Conservation (phyloP, 2,888 invertebrate species). For the Priocnemis perturbator region DNA sequence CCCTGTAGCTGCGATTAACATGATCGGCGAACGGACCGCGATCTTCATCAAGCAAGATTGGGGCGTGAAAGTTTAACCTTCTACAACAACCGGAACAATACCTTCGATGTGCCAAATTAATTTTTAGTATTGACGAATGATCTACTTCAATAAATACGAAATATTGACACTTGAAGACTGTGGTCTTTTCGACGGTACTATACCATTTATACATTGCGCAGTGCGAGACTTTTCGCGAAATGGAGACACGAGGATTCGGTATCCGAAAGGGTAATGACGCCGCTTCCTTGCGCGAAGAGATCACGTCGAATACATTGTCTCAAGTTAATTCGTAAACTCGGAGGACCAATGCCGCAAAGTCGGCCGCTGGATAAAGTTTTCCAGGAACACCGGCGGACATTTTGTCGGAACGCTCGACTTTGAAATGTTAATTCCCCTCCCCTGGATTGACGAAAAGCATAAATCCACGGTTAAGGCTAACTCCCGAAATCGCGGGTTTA, state of each 20-base stretch:
- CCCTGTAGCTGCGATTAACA: conserved; percentile 77
- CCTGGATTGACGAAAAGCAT: conserved; percentile 39
- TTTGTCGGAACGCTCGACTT: neutral
- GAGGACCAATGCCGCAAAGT: conserved; percentile 12
- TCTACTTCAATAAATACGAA: too few relatives aligned
- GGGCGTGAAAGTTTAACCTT: too few relatives aligned
- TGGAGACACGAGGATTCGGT: too few relatives aligned
- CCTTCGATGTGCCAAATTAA: too few relatives aligned
- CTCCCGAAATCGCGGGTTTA: conserved; percentile 48
- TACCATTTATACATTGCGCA: too few relatives aligned
- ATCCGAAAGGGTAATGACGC: too few relatives aligned
- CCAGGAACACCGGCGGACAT: neutral
- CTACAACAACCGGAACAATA: too few relatives aligned
- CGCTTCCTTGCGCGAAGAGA: too few relatives aligned
- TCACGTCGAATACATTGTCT: neutral
- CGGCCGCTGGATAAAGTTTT: conserved; percentile 11
- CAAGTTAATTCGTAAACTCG: conserved; percentile 23
- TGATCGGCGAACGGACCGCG: conserved; percentile 79
- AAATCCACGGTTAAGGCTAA: conserved; percentile 49
- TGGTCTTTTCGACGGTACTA: too few relatives aligned
- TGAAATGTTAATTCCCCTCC: neutral
- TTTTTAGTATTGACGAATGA: too few relatives aligned
- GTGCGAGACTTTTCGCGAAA: too few relatives aligned
- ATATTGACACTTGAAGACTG: too few relatives aligned
- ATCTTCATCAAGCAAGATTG: conserved; percentile 75